A percentile compares a stretch with the other conserved stretches of the same genome.
phyloP scores from a whole-genome alignment of 1,140 invertebrate species.

The Cydia strobilella region DNA sequence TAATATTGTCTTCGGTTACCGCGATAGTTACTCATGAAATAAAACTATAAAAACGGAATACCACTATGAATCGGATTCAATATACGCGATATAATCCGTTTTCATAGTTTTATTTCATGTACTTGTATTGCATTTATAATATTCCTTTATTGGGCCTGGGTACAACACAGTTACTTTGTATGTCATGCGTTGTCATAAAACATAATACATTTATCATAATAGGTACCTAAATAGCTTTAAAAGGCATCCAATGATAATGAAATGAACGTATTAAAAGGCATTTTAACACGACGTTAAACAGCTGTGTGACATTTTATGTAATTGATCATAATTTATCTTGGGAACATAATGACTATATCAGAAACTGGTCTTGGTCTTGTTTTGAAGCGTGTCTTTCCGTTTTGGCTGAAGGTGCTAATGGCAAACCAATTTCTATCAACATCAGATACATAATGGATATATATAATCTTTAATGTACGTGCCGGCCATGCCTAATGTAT shows the following conservation, averaged over 20 bases:
- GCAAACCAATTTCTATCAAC: neutral
- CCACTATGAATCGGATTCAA: too few species aligned
- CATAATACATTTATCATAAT: neutral
- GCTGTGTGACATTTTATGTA: conserved; percentile 3
- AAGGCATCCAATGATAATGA: neutral
- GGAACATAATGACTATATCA: conserved; percentile 12
- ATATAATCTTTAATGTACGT: neutral
- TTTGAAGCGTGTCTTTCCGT: neutral
- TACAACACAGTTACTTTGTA: too few species aligned
- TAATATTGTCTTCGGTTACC: too few species aligned
- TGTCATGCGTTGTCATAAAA: too few species aligned
- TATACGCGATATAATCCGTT: too few species aligned
- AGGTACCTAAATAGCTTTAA: conserved; percentile 7
- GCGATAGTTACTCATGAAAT: too few species aligned
- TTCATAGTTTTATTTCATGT: too few species aligned
- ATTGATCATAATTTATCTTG: conserved; percentile 26
- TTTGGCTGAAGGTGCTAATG: neutral
- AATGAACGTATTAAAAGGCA: neutral
- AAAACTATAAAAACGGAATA: too few species aligned
- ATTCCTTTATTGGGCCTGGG: too few species aligned
- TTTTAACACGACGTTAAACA: conserved; percentile 14
- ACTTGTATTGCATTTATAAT: too few species aligned
- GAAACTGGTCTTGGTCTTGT: conserved; percentile 18
- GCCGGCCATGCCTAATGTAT: too few species aligned
- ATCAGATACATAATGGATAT: too few species aligned